Conservation (phyloP, 2,113 vertebrate genomes). For the Grallaria varia region DNA sequence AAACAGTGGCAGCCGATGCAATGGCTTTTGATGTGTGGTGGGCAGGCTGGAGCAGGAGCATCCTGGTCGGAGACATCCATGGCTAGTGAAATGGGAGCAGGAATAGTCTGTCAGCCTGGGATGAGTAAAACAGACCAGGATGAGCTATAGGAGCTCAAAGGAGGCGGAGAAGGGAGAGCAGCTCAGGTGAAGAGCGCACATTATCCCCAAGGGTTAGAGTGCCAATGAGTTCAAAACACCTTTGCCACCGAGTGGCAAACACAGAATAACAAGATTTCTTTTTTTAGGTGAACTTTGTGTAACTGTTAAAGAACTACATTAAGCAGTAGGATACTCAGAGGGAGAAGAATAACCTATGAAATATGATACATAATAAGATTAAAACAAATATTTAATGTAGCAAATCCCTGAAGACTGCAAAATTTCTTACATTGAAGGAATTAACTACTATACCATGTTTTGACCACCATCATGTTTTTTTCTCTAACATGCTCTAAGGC, state of each 20-base stretch:
- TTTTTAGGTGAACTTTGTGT: neutral
- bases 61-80: neutral
- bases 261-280: neutral
- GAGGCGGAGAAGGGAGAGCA: neutral
- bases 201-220: neutral
- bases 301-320: neutral
- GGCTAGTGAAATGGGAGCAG: neutral
- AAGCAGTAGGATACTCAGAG: neutral
- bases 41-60: neutral
- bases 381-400: neutral
- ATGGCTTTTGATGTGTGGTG: rapidly evolving
- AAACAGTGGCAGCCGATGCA: neutral
- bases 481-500: neutral
- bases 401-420: neutral
- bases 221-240: neutral
- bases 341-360: neutral
- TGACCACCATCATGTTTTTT: neutral
- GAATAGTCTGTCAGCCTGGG: neutral
- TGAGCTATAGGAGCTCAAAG: neutral
- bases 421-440: neutral
- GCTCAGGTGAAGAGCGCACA: neutral
- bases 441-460: neutral
- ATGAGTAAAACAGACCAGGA: neutral
- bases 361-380: neutral
- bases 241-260: rapidly evolving